Conservation (phyloP, 2,888 invertebrate species). For the Dryococelus australis region DNA sequence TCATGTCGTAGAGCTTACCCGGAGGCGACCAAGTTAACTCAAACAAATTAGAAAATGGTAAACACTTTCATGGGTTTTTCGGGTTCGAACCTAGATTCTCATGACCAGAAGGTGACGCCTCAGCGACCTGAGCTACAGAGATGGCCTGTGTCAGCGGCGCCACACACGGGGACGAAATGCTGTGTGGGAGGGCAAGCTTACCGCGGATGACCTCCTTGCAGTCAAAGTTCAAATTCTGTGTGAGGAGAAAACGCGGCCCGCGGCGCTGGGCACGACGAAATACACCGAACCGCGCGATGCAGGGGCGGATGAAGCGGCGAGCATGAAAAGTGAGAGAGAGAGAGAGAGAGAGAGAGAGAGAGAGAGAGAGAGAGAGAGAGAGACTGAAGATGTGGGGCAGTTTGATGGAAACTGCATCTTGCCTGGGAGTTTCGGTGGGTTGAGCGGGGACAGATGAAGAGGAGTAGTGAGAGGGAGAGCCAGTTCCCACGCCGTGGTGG, state of each 20-base stretch:
- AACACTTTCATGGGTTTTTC: too few relatives aligned
- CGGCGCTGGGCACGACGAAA: too few relatives aligned
- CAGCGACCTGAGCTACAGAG: too few relatives aligned
- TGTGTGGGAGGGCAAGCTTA: background rate
- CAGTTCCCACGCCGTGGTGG: background rate
- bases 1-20: too few relatives aligned
- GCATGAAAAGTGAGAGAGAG: background rate
- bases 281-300: too few relatives aligned
- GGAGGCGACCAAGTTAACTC: too few relatives aligned
- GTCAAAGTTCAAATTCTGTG: background rate
- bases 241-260: too few relatives aligned
- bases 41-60: too few relatives aligned
- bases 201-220: background rate
- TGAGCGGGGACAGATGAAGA: background rate
- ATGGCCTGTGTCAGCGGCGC: too few relatives aligned
- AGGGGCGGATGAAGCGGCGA: background rate
- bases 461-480: background rate
- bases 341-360: background rate
- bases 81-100: too few relatives aligned
- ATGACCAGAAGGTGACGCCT: too few relatives aligned
- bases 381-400: background rate
- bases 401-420: slow-evolving; percentile 25
- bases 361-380: background rate
- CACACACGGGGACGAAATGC: too few relatives aligned
- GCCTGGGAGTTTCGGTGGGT: background rate